These are phyloP conservation scores for Rotaria socialis DNA, from an alignment of 2,888 invertebrate species.

Conservation along the genomic window DNA sequence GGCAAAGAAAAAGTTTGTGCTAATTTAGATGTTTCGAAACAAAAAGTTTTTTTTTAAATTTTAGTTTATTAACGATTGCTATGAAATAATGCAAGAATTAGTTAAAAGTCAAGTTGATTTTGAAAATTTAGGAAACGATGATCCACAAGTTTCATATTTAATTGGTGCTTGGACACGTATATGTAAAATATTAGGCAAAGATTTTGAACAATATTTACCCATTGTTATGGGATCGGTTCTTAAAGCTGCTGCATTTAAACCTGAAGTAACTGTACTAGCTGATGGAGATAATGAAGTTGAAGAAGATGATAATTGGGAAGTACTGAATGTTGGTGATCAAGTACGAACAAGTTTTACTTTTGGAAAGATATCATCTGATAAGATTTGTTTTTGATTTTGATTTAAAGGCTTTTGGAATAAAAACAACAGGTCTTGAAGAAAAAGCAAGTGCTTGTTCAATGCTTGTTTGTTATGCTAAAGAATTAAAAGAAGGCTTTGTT, in stretches of 20 bases:
- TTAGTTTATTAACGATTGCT: constrained; percentile 78
- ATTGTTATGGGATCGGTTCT: constrained; percentile 89
- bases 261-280: constrained; percentile 76
- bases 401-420: constrained; percentile 82
- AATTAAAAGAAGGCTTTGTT: constrained; percentile 78
- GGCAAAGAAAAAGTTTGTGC: constrained; percentile 59
- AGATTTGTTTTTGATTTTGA: constrained; percentile 45
- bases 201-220: constrained; percentile 84
- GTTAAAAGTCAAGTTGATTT: constrained; percentile 80
- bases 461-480: constrained; percentile 88
- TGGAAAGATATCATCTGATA: not conserved
- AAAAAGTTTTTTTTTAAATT: not conserved
- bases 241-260: constrained; percentile 83
- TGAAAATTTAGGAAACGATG: constrained; percentile 43
- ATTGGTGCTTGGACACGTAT: constrained; percentile 88
- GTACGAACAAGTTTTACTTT: constrained; percentile 49
- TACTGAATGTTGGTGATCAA: constrained; percentile 84
- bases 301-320: constrained; percentile 85
- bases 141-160: constrained; percentile 46
- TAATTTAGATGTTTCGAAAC: not conserved
- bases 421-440: constrained; percentile 86
- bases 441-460: constrained; percentile 93
- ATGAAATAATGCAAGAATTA: constrained; percentile 88
- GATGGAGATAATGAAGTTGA: constrained; percentile 70
- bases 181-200: constrained; percentile 81